phyloP scores from a whole-genome alignment of 2,113 vertebrate genomes.

The Amphiprion ocellaris region DNA sequence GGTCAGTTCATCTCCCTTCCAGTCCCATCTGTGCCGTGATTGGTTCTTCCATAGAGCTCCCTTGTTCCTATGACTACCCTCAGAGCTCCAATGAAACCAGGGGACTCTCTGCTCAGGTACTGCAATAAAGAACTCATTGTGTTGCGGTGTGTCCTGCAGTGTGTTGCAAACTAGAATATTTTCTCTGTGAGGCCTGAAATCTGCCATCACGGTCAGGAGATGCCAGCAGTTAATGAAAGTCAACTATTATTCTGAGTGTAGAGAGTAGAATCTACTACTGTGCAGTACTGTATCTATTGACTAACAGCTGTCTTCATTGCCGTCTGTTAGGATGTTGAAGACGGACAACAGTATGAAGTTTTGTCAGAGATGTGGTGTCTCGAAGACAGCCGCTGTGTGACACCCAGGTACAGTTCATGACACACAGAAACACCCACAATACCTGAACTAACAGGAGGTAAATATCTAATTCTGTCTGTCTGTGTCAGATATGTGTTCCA shows the following conservation, averaged over 20 bases:
- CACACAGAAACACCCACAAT: neutral
- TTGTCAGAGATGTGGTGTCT: constrained; percentile 83
- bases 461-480: neutral
- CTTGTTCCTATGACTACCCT: constrained; percentile 82
- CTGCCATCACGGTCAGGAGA: neutral
- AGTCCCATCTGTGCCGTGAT: constrained; percentile 66
- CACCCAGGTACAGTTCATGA: constrained; percentile 57
- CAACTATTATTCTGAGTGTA: constrained; percentile 1
- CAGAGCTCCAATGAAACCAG: constrained; percentile 43
- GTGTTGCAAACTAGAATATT: neutral
- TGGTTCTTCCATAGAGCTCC: constrained; percentile 76
- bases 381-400: constrained; percentile 75
- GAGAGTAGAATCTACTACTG: neutral
- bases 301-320: neutral
- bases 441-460: neutral
- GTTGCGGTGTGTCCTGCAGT: neutral
- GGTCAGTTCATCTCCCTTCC: constrained; percentile 68
- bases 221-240: neutral
- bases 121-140: constrained; percentile 58
- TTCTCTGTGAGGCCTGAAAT: neutral
- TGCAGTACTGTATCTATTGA: neutral
- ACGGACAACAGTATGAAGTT: constrained; percentile 46
- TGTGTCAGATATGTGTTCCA: constrained; percentile 80
- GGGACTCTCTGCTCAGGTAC: constrained; percentile 53
- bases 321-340: constrained; percentile 22